Percentiles rank a stretch among this genome's conserved stretches.
Evolutionary conservation across 2,797 vertebrate species (phyloP).

Genomic region (Enteromius argenteus): DNA sequence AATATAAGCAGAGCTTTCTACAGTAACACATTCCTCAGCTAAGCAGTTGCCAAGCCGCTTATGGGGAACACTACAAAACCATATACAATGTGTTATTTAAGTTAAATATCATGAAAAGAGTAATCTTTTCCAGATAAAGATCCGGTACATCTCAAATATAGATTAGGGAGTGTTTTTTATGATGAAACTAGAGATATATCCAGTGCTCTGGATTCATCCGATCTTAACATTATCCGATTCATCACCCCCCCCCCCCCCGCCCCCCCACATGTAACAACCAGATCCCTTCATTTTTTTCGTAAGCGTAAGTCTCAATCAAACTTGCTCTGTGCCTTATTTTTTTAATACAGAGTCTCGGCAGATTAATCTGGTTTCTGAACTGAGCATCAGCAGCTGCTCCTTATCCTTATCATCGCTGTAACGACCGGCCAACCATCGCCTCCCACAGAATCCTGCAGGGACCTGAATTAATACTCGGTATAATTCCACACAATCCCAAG

Average conservation of each 20-base stretch:
- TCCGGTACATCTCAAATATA: slow-evolving; percentile 46
- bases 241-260: too few relatives aligned
- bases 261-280: slow-evolving; percentile 7
- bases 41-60: slow-evolving; percentile 41
- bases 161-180: slow-evolving; percentile 48
- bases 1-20: slow-evolving; percentile 5
- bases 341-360: slow-evolving; percentile 54
- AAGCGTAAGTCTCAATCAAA: slow-evolving; percentile 51
- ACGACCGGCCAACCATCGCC: neutral
- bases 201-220: slow-evolving; percentile 29
- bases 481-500: slow-evolving; percentile 61
- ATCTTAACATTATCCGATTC: too few relatives aligned
- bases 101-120: slow-evolving; percentile 51
- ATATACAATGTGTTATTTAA: slow-evolving; percentile 44
- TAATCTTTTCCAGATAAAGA: slow-evolving; percentile 44
- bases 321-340: slow-evolving; percentile 52
- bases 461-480: slow-evolving; percentile 57
- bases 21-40: slow-evolving; percentile 21
- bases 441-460: slow-evolving; percentile 38
- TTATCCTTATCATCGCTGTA: slow-evolving; percentile 48
- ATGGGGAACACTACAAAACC: slow-evolving; percentile 18
- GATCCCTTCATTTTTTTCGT: slow-evolving; percentile 42
- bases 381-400: slow-evolving; percentile 57
- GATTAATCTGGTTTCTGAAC: slow-evolving; percentile 55
- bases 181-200: slow-evolving; percentile 43